Conservation (phyloP, 2,888 invertebrate genomes). For the Exephanes ischioxanthus region DNA sequence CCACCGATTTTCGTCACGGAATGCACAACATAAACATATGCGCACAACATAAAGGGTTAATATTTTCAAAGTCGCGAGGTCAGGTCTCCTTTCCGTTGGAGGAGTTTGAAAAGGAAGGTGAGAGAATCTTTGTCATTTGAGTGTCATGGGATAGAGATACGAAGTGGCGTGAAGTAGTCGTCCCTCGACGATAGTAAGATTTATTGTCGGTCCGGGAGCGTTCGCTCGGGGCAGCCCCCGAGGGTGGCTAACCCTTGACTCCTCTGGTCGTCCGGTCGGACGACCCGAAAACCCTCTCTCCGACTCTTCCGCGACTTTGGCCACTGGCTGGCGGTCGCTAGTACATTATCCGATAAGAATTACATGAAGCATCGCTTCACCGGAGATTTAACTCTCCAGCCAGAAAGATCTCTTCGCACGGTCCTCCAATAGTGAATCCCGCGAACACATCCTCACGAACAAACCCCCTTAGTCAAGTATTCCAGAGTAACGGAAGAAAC, state of each 20-base stretch:
- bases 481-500: not conserved
- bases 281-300: slow-evolving; percentile 71
- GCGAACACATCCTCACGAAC: slow-evolving; percentile 3
- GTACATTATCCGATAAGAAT: slow-evolving; percentile 72
- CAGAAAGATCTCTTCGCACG: not conserved
- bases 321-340: slow-evolving; percentile 14
- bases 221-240: slow-evolving; percentile 73
- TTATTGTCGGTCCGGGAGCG: slow-evolving; percentile 81
- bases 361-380: slow-evolving; percentile 47
- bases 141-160: slow-evolving; percentile 67
- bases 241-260: slow-evolving; percentile 83
- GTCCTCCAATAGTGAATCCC: not conserved
- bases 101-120: slow-evolving; percentile 51
- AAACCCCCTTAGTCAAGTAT: not conserved
- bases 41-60: not conserved
- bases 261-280: slow-evolving; percentile 76
- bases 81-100: not conserved
- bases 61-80: slow-evolving; percentile 3
- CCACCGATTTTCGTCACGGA: too few relatives aligned
- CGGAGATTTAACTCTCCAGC: slow-evolving; percentile 29
- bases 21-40: not conserved
- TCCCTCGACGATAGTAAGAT: slow-evolving; percentile 84
- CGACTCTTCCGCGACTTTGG: slow-evolving; percentile 60
- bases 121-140: slow-evolving; percentile 66
- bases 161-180: slow-evolving; percentile 83